These are phyloP conservation scores for Brotula barbata DNA, from an alignment of 2,797 vertebrate genomes.

Conservation along the genomic window DNA sequence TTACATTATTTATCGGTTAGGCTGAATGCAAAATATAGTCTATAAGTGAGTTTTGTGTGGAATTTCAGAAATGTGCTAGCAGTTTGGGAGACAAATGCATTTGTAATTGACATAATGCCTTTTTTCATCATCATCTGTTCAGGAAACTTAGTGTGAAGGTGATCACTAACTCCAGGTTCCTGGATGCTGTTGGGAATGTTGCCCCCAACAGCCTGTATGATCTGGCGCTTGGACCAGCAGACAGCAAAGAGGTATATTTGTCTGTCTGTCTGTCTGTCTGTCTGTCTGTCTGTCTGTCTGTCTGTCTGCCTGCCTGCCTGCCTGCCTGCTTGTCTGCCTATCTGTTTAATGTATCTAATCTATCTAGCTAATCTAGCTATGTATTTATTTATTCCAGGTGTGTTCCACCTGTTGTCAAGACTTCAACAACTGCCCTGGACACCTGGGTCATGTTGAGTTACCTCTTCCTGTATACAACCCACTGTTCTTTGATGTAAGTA, in stretches of 20 bases:
- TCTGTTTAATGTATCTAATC: too few species aligned
- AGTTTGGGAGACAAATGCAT: too few species aligned
- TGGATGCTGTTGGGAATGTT: conserved; percentile 89
- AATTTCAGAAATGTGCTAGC: too few species aligned
- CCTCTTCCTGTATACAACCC: conserved; percentile 94
- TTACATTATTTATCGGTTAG: too few species aligned
- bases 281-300: conserved; percentile 13
- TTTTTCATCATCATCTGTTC: background rate
- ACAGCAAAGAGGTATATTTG: conserved; percentile 82
- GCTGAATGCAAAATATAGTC: too few species aligned
- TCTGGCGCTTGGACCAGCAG: conserved; percentile 88
- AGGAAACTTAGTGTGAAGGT: conserved; percentile 92
- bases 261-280: too few species aligned
- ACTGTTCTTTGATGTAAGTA: conserved; percentile 93
- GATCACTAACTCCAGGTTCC: conserved; percentile 85
- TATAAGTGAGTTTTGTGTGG: too few species aligned
- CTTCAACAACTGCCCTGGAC: conserved; percentile 89
- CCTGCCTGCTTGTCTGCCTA: too few species aligned
- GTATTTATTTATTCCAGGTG: conserved; percentile 55
- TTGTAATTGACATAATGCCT: too few species aligned
- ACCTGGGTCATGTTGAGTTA: conserved; percentile 91
- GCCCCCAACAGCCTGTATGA: conserved; percentile 89
- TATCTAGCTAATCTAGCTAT: too few species aligned
- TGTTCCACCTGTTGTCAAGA: conserved; percentile 93
- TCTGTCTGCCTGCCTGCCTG: background rate